Conservation (phyloP, 1,140 invertebrate genomes). For the Lethrus apterus region DNA sequence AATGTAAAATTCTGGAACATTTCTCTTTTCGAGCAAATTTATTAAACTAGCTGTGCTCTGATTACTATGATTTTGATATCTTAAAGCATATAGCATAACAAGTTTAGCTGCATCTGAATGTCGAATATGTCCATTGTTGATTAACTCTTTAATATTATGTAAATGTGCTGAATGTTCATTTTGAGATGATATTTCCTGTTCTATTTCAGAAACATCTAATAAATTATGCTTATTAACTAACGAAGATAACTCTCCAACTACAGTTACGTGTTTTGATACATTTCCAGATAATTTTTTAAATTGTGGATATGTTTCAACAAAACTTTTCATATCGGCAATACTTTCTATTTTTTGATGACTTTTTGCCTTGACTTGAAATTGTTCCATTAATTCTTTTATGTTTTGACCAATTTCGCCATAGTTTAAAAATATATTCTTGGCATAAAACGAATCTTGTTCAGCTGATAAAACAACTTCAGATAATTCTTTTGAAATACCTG, state of each 20-base stretch:
- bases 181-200: slow-evolving; percentile 93
- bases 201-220: slow-evolving; percentile 89
- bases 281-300: slow-evolving; percentile 99
- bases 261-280: slow-evolving; percentile 93
- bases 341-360: slow-evolving; percentile 96
- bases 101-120: slow-evolving; percentile 78
- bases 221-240: slow-evolving; percentile 72
- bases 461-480: slow-evolving; percentile 89
- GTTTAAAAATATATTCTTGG: slow-evolving; percentile 90
- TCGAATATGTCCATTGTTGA: slow-evolving; percentile 49
- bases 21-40: slow-evolving; percentile 63
- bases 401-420: slow-evolving; percentile 98
- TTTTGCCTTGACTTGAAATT: slow-evolving; percentile 94
- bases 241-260: slow-evolving; percentile 89
- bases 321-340: slow-evolving; percentile 97
- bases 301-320: slow-evolving; percentile 96
- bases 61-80: slow-evolving; percentile 84
- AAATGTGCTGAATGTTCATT: slow-evolving; percentile 81
- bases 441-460: slow-evolving; percentile 97
- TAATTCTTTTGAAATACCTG: slow-evolving; percentile 80
- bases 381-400: slow-evolving; percentile 95
- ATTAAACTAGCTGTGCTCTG: slow-evolving; percentile 73
- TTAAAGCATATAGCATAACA: slow-evolving; percentile 87
- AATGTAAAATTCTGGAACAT: slow-evolving; percentile 51
- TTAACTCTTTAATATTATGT: slow-evolving; percentile 34